A percentile compares a stretch with the other conserved stretches of the same genome.
These are phyloP conservation scores for Gadopsis bispinosus DNA, from an alignment of 2,797 vertebrate species.

Conservation along the genomic window DNA sequence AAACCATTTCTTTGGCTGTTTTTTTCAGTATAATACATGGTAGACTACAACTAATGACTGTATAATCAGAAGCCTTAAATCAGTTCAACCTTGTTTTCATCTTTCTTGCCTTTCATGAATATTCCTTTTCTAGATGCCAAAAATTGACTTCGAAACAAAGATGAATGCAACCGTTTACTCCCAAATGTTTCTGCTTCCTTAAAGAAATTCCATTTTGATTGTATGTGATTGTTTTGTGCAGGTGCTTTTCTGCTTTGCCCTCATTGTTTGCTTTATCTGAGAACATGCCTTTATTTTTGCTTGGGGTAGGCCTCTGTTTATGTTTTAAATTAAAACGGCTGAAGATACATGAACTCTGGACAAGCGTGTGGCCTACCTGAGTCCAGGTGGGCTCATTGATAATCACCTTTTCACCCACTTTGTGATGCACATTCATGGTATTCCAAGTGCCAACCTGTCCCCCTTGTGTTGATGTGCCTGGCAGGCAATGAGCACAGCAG, in stretches of 20 bases:
- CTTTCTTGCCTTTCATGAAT: constrained; percentile 13
- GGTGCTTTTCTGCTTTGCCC: constrained; percentile 74
- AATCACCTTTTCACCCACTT: constrained; percentile 58
- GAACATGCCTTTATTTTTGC: constrained; percentile 64
- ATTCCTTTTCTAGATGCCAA: constrained; percentile 38
- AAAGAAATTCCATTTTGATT: constrained; percentile 72
- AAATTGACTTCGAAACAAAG: constrained; percentile 48
- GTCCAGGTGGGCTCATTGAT: constrained; percentile 65
- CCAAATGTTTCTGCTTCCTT: constrained; percentile 52
- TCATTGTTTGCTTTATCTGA: constrained; percentile 72
- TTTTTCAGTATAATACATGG: constrained; percentile 3
- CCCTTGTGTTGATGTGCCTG: constrained; percentile 73
- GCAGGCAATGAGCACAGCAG: constrained; percentile 74
- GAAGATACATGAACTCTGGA: constrained; percentile 80
- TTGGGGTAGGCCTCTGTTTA: constrained; percentile 81
- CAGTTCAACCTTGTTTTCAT: constrained; percentile 20
- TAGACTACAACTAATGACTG: constrained; percentile 9
- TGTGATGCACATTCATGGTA: constrained; percentile 62
- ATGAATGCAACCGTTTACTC: constrained; percentile 36
- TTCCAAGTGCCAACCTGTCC: constrained; percentile 72
- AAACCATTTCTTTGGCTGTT: constrained; percentile 12
- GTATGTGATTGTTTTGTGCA: constrained; percentile 68
- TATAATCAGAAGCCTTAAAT: constrained; percentile 44
- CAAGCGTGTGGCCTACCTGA: constrained; percentile 65
- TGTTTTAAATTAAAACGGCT: constrained; percentile 87